phyloP scores from a whole-genome alignment of 2,113 vertebrate species.

The Tragelaphus buxtoni region DNA sequence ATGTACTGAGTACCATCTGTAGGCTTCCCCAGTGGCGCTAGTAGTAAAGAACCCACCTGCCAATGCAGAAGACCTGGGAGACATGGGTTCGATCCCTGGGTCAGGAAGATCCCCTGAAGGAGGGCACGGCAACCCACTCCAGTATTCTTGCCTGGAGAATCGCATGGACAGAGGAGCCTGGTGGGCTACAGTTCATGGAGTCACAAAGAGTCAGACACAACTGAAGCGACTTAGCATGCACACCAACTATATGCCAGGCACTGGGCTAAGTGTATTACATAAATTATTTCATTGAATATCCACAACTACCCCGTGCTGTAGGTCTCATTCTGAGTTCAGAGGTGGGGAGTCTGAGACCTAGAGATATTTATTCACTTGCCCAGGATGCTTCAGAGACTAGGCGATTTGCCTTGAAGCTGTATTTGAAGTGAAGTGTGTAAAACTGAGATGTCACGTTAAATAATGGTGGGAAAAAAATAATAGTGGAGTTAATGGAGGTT shows the following conservation, averaged over 20 bases:
- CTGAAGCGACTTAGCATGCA: not conserved
- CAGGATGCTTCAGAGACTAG: not conserved
- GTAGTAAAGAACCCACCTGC: not conserved
- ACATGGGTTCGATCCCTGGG: not conserved
- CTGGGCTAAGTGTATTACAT: not conserved
- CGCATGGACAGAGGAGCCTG: not conserved
- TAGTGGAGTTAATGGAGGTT: not conserved
- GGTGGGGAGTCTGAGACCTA: not conserved
- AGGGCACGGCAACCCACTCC: not conserved
- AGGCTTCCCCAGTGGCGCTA: not conserved
- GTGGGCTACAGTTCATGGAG: not conserved
- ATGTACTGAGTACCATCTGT: not conserved
- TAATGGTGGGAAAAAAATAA: not conserved
- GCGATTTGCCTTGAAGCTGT: not conserved
- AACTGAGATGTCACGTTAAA: not conserved
- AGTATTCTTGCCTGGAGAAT: not conserved
- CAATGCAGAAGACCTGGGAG: not conserved
- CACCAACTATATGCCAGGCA: not conserved
- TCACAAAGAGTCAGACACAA: not conserved
- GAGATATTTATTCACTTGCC: not conserved
- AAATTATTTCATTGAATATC: slow-evolving; percentile 11
- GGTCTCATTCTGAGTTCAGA: not conserved
- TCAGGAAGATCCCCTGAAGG: not conserved
- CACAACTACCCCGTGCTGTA: not conserved
- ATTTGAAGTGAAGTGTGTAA: not conserved